These are phyloP conservation scores for Gopherus evgoodei DNA, from an alignment of 2,113 vertebrate species.

Conservation along the genomic window DNA sequence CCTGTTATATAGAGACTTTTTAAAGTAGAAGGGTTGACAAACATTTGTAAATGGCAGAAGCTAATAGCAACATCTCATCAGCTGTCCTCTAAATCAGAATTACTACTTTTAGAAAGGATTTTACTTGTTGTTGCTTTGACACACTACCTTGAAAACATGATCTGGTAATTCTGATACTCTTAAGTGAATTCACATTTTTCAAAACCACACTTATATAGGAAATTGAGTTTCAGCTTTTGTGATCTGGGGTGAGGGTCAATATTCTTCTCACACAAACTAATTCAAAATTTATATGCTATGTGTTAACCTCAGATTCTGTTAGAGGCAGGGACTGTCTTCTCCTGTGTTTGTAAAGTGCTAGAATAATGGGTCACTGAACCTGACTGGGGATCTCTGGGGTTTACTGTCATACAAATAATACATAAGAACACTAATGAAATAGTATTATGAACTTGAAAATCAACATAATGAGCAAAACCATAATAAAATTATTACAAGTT, in stretches of 20 bases:
- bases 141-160: not conserved
- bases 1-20: not conserved
- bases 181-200: not conserved
- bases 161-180: not conserved
- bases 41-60: not conserved
- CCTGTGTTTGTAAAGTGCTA: not conserved
- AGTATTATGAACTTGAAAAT: not conserved
- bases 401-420: not conserved
- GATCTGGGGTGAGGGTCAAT: not conserved
- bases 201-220: not conserved
- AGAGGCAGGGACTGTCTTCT: not conserved
- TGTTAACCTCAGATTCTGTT: not conserved
- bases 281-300: not conserved
- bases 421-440: not conserved
- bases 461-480: not conserved
- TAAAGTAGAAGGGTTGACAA: not conserved
- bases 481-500: not conserved
- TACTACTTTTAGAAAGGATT: not conserved
- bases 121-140: not conserved
- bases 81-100: not conserved
- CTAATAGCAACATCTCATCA: not conserved
- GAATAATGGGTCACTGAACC: not conserved
- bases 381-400: not conserved
- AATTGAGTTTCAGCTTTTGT: not conserved
- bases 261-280: not conserved